Evolutionary conservation across 2,888 invertebrate species (phyloP), one percentile per base, ranked within the genome.

Genomic region (Pachydiplax longipennis): DNA sequence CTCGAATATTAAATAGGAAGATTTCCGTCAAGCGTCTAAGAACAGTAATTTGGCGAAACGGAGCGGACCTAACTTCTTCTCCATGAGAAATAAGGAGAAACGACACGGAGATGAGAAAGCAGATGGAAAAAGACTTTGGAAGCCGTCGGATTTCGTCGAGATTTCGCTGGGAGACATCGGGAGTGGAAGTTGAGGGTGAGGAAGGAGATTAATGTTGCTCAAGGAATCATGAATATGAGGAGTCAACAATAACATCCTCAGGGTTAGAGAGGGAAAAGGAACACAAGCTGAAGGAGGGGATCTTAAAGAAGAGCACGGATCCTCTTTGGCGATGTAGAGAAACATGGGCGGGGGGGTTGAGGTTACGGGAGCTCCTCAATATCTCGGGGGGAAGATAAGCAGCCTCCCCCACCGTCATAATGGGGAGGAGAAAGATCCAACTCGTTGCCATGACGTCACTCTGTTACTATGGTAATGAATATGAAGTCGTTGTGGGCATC

Each of bases 381-480:
- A 81, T 40, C 40, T 58, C 6, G 18, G 12, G 83, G 22, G 25
- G 35, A 31, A 18, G 53, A 83, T n/a, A 35, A 58, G 31, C 25
- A 22, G 73, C 31, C 31, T 73, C 73, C 31, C 73, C 15, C 31
- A 6, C 12, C 8, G n/a, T 65, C 25, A 65, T 65, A n/a, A 65
- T 65, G 25, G 65, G 65, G 65, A 22, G 65, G 73, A 31, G 31
- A 73, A 73, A 73, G 83, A 53, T 13, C 10, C n/a, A 25, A 31
- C 15, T 83, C 58, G 53, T 83, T 83, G 53, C 58, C 83, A 83
- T 83, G 83, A 53, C 83, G 58, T 83, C 83, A 83, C 53, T 35
- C 83, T 31, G 83, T 83, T 83, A 83, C 83, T 83, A 83, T 83
- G 83, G 58, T 83, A 83, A 83, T 83, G 83, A 83, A 83, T 83